phyloP scores from a whole-genome alignment of 2,888 invertebrate species.

The Auanema freiburgensis region DNA sequence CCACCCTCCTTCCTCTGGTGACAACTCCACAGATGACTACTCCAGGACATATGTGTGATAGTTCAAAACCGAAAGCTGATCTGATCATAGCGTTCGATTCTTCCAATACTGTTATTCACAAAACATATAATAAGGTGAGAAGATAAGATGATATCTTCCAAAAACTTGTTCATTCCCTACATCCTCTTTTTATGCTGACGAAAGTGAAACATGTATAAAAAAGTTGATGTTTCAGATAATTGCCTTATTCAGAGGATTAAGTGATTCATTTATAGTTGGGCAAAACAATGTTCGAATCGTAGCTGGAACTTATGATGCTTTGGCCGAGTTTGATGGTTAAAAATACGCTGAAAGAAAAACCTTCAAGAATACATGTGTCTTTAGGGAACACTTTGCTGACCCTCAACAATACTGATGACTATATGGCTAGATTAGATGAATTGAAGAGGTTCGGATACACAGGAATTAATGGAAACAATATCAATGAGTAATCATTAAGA shows the following conservation, averaged over 20 bases:
- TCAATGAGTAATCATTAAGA: slow-evolving; percentile 26
- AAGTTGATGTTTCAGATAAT: slow-evolving; percentile 18
- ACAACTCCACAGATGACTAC: slow-evolving; percentile 20
- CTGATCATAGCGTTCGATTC: slow-evolving; percentile 34
- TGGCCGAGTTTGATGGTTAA: background rate
- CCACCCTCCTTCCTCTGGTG: slow-evolving; percentile 7
- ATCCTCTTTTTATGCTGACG: no score
- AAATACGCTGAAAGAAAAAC: background rate
- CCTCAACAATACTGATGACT: slow-evolving; percentile 19
- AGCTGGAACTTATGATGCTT: slow-evolving; percentile 28
- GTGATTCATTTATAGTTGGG: slow-evolving; percentile 17
- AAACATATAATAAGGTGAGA: no score
- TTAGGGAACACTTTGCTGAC: slow-evolving; percentile 23
- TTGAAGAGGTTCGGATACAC: slow-evolving; percentile 28
- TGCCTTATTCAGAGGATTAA: slow-evolving; percentile 18
- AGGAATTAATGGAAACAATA: slow-evolving; percentile 36
- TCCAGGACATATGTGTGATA: slow-evolving; percentile 18
- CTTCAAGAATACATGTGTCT: slow-evolving; percentile 6
- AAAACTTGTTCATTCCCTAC: background rate
- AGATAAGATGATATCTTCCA: background rate
- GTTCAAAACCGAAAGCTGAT: slow-evolving; percentile 24
- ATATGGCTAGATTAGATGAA: background rate
- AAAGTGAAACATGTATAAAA: no score
- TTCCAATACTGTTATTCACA: slow-evolving; percentile 10
- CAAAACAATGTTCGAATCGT: slow-evolving; percentile 19